Evolutionary conservation across 2,113 vertebrate genomes (phyloP), one percentile per base, ranked within the genome.

Genomic region (Donacobius atricapilla): DNA sequence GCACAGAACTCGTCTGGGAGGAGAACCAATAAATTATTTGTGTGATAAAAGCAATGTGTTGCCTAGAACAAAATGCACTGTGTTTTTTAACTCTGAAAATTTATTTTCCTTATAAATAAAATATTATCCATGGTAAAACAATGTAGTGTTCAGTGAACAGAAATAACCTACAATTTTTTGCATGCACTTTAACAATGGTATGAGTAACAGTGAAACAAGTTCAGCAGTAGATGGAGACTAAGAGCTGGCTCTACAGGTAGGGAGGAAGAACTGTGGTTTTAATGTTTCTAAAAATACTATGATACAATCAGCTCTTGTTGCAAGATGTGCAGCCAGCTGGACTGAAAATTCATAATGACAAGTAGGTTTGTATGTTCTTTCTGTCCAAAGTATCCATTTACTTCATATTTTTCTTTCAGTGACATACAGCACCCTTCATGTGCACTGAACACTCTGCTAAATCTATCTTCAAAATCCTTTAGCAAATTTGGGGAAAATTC

Each of bases 71-170:
- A 98, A 98, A 98, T 98, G 98, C 96, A 97, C 93, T 94, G 94
- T 98, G 97, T 98, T 97, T 97, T 97, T 98, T 96, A 97, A 97
- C 98, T 97, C 98, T 94, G 97, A 98, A 98, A 97, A 98, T 98
- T 98, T 98, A 98, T 98, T 98, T 98, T 98, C 83, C 95, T 95
- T 88, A 98, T 98, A 97, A 99, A 98, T 98, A 98, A 98, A 98
- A 98, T 97, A 98, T 98, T 92, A 97, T 97, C 93, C 89, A 79
- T 93, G 91, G 96, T 94, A 97, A 97, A 98, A 98, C 96, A 98
- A 95, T 97, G 97, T 92, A 95, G 86, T 97, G 93, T 96, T 97
- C 97, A 97, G 96, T 96, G 97, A 97, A 98, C 96, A 97, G 97
- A 98, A 98, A 97, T 98, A 97, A 97, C 98, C 97, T 97, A 97